Percentiles rank a stretch among this genome's conserved stretches.
Evolutionary conservation across 2,888 invertebrate genomes (phyloP).

Genomic region (Caenorhabditis afra): DNA sequence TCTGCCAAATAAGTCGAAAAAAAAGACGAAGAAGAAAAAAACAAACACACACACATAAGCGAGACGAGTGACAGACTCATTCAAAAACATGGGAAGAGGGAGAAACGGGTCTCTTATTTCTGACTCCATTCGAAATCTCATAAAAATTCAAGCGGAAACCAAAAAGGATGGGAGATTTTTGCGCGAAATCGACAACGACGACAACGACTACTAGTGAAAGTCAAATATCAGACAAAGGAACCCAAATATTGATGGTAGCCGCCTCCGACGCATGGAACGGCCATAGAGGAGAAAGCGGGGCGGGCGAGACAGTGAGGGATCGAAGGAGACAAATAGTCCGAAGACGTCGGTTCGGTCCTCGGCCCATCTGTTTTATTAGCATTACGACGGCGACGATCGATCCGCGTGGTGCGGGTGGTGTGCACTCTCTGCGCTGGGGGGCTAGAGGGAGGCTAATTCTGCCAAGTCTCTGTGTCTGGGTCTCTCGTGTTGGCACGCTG

Average conservation of each 20-base stretch:
- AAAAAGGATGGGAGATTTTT: not conserved
- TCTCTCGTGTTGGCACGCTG: conserved; percentile 34
- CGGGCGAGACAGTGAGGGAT: not conserved
- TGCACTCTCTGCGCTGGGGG: conserved; percentile 12
- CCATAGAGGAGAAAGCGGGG: not conserved
- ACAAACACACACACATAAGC: too few species aligned
- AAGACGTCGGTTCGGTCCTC: conserved; percentile 19
- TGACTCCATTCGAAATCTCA: conserved; percentile 28
- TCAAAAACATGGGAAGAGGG: not conserved
- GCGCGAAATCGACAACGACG: conserved; percentile 27
- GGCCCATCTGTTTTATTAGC: conserved; percentile 68
- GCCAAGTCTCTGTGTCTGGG: conserved; percentile 31
- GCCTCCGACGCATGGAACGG: too few species aligned
- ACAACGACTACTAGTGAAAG: conserved; percentile 26
- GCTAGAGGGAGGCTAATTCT: conserved; percentile 27
- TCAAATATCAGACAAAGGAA: conserved; percentile 40
- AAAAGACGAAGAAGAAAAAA: too few species aligned
- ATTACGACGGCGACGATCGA: conserved; percentile 62
- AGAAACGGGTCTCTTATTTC: conserved; percentile 2
- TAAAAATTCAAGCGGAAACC: conserved; percentile 29
- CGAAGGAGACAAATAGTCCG: conserved; percentile 47
- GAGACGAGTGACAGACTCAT: too few species aligned
- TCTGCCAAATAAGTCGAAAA: too few species aligned
- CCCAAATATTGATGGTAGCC: conserved; percentile 33
- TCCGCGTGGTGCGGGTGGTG: conserved; percentile 47